Evolutionary conservation across 1,140 invertebrate species (phyloP).

Genomic region (Drosophila suzukii): DNA sequence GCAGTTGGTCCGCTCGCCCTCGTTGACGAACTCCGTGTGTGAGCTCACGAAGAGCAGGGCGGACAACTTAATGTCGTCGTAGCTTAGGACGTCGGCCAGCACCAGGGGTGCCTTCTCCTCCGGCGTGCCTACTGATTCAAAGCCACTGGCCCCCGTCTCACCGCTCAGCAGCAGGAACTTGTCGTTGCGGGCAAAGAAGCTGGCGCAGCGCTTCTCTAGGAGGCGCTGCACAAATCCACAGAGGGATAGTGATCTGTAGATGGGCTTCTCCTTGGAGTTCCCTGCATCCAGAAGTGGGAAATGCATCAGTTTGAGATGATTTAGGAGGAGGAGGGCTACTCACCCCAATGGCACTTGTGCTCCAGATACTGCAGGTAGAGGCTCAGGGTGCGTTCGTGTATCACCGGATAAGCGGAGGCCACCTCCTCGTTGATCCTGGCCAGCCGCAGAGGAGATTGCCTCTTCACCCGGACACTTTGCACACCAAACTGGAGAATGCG

Average conservation of each 20-base stretch:
- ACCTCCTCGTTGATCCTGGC: constrained; percentile 38
- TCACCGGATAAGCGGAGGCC: constrained; percentile 69
- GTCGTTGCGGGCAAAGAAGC: constrained; percentile 84
- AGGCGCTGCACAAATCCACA: constrained; percentile 85
- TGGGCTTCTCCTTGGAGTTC: constrained; percentile 54
- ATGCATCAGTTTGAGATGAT: not conserved
- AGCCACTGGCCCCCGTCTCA: constrained; percentile 84
- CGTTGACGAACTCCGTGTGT: constrained; percentile 87
- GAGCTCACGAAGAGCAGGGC: constrained; percentile 87
- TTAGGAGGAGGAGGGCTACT: not conserved
- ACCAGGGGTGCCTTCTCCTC: constrained; percentile 76
- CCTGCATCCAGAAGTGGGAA: constrained; percentile 29
- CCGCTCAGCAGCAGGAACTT: constrained; percentile 85
- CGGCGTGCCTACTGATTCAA: constrained; percentile 85
- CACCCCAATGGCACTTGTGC: constrained; percentile 72
- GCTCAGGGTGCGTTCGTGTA: constrained; percentile 74
- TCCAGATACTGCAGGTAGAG: constrained; percentile 75
- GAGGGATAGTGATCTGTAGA: constrained; percentile 69
- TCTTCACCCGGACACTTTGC: constrained; percentile 50
- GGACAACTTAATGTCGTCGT: constrained; percentile 84
- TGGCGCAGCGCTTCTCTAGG: constrained; percentile 85
- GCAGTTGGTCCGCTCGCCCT: constrained; percentile 87
- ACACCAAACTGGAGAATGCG: constrained; percentile 37
- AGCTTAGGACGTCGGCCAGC: constrained; percentile 85
- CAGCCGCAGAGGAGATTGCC: constrained; percentile 30